Conservation (phyloP, 2,888 invertebrate genomes). For the Caenorhabditis panamensis region DNA sequence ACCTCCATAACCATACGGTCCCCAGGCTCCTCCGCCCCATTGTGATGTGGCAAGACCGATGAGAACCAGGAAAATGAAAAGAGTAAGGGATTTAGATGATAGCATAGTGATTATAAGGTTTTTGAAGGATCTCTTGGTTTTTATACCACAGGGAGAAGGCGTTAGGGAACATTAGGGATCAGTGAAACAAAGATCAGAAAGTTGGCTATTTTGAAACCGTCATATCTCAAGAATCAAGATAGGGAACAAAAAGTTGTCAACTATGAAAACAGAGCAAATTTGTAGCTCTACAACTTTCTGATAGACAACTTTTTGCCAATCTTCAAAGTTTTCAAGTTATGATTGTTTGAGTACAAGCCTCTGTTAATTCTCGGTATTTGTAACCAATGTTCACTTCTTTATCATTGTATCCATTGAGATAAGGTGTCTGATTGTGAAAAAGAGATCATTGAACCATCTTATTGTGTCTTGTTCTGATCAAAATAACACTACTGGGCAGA, state of each 20-base stretch:
- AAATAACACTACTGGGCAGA: not conserved
- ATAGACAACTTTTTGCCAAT: no score
- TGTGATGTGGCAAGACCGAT: slow-evolving; percentile 14
- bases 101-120: not conserved
- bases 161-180: not conserved
- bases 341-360: no score
- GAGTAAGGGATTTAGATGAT: not conserved
- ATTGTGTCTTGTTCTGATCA: not conserved
- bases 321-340: no score
- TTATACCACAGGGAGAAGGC: not conserved
- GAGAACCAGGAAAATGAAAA: not conserved
- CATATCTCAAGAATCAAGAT: no score
- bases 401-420: no score
- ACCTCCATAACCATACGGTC: slow-evolving; percentile 28
- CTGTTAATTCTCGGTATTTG: no score
- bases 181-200: slow-evolving; percentile 12
- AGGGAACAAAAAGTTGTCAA: no score
- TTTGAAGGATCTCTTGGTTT: not conserved
- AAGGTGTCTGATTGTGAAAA: no score
- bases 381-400: no score
- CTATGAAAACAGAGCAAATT: no score
- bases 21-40: slow-evolving; percentile 20
- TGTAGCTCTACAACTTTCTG: no score
- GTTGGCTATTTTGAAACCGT: not conserved
- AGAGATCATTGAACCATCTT: not conserved